Evolutionary conservation across 2,888 invertebrate genomes (phyloP).

Genomic region (Zygaena filipendulae): DNA sequence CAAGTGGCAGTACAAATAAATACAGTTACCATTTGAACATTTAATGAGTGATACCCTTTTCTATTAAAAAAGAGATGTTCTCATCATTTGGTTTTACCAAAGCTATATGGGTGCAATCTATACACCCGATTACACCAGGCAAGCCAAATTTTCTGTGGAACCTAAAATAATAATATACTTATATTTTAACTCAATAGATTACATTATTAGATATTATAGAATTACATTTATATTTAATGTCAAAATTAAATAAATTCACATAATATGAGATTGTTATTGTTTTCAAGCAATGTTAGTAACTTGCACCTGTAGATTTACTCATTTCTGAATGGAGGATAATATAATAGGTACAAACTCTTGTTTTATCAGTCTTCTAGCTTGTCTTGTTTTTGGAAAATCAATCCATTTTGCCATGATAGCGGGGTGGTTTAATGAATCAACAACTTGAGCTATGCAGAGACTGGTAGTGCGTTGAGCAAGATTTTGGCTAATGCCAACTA

Average conservation of each 20-base stretch:
- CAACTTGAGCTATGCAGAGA: constrained; percentile 16
- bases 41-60: constrained; percentile 20
- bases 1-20: no score
- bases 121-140: constrained; percentile 16
- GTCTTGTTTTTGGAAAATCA: constrained; percentile 11
- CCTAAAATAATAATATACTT: constrained; percentile 10
- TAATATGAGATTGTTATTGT: no score
- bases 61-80: constrained; percentile 18
- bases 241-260: not conserved
- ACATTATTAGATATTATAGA: no score
- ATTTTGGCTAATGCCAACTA: constrained; percentile 13
- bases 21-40: constrained; percentile 17
- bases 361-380: constrained; percentile 11
- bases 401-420: constrained; percentile 7
- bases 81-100: constrained; percentile 14
- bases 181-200: no score
- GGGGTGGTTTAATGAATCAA: constrained; percentile 11
- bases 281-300: no score
- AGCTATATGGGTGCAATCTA: constrained; percentile 18
- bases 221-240: no score
- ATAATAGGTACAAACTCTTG: constrained; percentile 11
- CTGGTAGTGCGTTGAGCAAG: constrained; percentile 14
- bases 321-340: no score
- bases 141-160: constrained; percentile 15
- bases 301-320: no score